Evolutionary conservation across 2,113 vertebrate species (phyloP).

Genomic region (Girardinichthys multiradiatus): DNA sequence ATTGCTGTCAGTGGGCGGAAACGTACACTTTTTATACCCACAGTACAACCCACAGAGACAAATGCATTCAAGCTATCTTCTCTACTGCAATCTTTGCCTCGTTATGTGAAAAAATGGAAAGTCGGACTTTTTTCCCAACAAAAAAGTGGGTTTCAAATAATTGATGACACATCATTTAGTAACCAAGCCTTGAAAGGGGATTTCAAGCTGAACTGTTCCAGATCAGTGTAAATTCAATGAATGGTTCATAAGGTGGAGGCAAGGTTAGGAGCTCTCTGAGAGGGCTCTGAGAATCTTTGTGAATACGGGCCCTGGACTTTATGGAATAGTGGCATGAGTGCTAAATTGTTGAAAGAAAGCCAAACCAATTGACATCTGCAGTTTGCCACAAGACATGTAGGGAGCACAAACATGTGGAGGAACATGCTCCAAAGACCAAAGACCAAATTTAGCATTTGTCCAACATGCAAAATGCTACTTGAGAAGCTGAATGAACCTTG

Average conservation of each 20-base stretch:
- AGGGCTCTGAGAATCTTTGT: no score
- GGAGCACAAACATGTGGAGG: no score
- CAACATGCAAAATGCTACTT: no score
- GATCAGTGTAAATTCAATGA: not conserved
- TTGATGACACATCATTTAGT: not conserved
- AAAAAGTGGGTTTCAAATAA: not conserved
- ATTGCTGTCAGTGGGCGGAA: not conserved
- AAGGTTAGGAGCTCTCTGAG: no score
- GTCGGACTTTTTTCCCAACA: not conserved
- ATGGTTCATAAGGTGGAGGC: not conserved
- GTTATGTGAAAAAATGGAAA: not conserved
- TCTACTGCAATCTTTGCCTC: not conserved
- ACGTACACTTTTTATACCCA: constrained; percentile 2
- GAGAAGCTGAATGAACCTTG: no score
- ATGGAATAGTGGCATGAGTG: no score
- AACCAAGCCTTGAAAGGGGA: not conserved
- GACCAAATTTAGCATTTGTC: no score
- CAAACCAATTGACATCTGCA: no score
- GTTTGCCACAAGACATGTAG: no score
- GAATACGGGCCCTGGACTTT: no score
- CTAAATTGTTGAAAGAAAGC: no score
- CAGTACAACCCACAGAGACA: not conserved
- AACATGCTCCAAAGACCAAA: no score
- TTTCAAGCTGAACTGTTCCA: not conserved
- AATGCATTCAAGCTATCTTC: not conserved